Base-by-base conservation (phyloP, 2,113 vertebrate species). In the Clarias gariepinus region DNA sequence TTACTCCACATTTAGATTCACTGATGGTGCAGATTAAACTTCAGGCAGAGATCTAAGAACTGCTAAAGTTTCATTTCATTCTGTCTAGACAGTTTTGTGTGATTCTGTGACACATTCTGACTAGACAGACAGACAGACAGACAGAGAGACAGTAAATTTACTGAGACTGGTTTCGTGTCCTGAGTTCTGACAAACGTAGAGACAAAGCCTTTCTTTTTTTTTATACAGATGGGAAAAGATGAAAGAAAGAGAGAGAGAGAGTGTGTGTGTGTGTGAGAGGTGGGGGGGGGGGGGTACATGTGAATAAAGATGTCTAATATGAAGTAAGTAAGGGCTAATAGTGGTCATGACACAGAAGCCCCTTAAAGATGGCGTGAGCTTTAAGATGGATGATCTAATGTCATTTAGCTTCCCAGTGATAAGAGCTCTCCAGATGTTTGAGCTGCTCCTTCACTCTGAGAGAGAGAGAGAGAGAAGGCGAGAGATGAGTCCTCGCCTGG, bases 341-440 rank as follows among this genome's bases (percentile, higher is more conserved):
- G 66, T 76, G 41, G 80, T 81, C 85, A 82, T 52, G 57, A 60
- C 80, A 82, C 80, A 82, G 82, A 69, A 76, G 69, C 52, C 88
- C 74, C 80, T 85, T 47, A 71, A 57, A 73, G 83, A 85, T 52
- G 83, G 84, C n/a, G 88, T 82, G 79, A 76, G 83, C 63, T 74
- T n/a, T 61, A 89, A 82, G 79, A 77, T 28, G 47, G 83, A 86
- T 85, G 84, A 85, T 79, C 86, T 85, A 36, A 86, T 83, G 84
- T 83, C 81, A 83, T 88, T 87, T 83, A 88, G 57, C 86, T 80
- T 57, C 8, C 81, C 58, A 68, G 87, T 88, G 73, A 90, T 60
- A 84, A 55, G 82, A 89, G 82, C 86, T 61, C 78, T 87, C 86
- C 2, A 71, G 81, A 83, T 83, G 57, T 87, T 90, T 87, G 53